Evolutionary conservation across 2,113 vertebrate species (phyloP), one percentile per base, ranked within the genome.

Genomic region (Sturnira hondurensis): DNA sequence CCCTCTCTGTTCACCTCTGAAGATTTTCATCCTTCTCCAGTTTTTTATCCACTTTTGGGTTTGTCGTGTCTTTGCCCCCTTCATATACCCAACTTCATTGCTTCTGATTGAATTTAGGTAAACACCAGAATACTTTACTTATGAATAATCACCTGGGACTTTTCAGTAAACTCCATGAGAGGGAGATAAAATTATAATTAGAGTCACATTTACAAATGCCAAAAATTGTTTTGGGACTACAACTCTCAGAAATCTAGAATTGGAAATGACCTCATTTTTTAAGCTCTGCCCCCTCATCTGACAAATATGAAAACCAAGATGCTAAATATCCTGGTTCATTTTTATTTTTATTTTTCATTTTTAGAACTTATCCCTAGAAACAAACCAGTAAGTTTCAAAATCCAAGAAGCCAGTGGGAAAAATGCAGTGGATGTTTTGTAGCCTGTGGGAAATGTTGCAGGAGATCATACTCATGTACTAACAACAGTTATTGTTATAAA

Each of bases 281-380:
- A 91, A 97, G 63, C 13, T 95, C 22, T 93, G 36, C 31, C 52
- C 77, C 54, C 61, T 91, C 82, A 56, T 70, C 43, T 86, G 80
- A 83, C 56, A 91, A 94, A 89, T 93, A 93, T 76, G 70, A 89
- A 88, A 94, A 91, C 12, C 45, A 88, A 94, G 63, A 86, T 78
- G 67, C 71, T 93, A 85, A 94, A 86, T 93, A 74, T 70, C n/a
- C 58, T 86, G 63, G 19, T 91, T 91, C 82, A 84, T 84, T 95
- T 94, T 96, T 97, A 93, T 95, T 94, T 96, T 97, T n/a, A n/a
- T n/a, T n/a, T n/a, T 91, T 91, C 82, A 84, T 84, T 95, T 94
- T 96, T 97, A 93, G 86, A 91, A 88, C 45, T 92, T 96, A 45
- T 58, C 47, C 73, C 84, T 85, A 41, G 31, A 96, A 93, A 94